Evolutionary conservation across 2,888 invertebrate genomes (phyloP).

Genomic region (Agapostemon virescens): DNA sequence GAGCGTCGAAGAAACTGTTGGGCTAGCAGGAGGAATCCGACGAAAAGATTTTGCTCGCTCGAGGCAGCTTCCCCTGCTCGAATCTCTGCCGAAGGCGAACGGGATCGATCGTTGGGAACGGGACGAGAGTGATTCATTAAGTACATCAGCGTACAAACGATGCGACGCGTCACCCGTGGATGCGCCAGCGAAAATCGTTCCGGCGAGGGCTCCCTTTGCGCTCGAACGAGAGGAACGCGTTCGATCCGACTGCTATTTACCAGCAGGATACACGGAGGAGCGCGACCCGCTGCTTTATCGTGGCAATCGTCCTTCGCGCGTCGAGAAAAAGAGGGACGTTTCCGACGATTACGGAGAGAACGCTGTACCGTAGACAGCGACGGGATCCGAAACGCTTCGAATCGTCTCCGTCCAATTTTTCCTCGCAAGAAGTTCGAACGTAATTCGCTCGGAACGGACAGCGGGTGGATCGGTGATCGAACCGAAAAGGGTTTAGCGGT

Average conservation of each 20-base stretch:
- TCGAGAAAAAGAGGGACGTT: no score
- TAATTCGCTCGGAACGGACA: no score
- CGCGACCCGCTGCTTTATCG: conserved; percentile 14
- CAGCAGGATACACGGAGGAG: neutral
- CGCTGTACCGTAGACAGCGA: no score
- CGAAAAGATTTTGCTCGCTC: neutral
- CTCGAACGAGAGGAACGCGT: neutral
- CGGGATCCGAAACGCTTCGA: no score
- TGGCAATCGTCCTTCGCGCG: neutral
- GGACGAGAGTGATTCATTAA: conserved; percentile 39
- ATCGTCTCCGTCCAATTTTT: no score
- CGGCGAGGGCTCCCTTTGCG: conserved; percentile 17
- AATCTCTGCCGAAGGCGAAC: neutral
- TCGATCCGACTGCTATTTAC: conserved; percentile 20
- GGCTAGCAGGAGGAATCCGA: neutral
- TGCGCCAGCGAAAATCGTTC: conserved; percentile 24
- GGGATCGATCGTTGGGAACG: conserved; percentile 31
- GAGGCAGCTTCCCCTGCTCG: neutral
- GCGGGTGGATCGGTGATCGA: no score
- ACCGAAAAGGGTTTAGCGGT: no score
- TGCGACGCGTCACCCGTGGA: conserved; percentile 20
- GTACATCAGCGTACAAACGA: conserved; percentile 28
- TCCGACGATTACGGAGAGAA: no score
- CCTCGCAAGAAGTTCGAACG: no score
- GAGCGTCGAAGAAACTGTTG: no score